Conservation (phyloP, 2,113 vertebrate species). For the Corvus moneduloides region DNA sequence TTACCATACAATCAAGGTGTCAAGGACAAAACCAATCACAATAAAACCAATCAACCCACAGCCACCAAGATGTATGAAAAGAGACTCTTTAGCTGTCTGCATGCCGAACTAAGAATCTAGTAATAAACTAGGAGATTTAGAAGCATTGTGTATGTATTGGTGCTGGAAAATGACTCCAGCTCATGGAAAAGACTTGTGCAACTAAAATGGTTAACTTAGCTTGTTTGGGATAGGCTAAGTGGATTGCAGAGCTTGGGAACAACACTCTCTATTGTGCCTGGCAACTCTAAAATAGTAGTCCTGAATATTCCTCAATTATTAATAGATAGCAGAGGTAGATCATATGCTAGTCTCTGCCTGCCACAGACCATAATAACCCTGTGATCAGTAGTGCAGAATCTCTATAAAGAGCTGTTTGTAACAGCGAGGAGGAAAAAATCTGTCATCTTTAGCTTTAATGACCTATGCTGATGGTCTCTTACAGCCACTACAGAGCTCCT, state of each 20-base stretch:
- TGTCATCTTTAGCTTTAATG: neutral
- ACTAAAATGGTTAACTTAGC: neutral
- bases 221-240: neutral
- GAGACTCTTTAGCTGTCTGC: neutral
- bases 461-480: neutral
- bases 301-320: neutral
- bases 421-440: neutral
- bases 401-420: neutral
- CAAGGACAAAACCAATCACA: neutral
- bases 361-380: neutral
- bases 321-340: neutral
- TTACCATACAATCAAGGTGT: neutral
- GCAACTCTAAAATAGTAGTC: neutral
- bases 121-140: neutral
- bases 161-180: neutral
- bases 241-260: neutral
- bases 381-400: neutral
- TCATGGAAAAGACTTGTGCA: neutral
- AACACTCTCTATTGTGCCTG: neutral
- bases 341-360: neutral
- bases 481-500: neutral
- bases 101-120: neutral
- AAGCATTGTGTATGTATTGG: fast-evolving
- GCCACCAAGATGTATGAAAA: neutral
- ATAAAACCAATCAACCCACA: neutral